phyloP scores from a whole-genome alignment of 2,888 invertebrate genomes.

The Sarcophaga rosellei region DNA sequence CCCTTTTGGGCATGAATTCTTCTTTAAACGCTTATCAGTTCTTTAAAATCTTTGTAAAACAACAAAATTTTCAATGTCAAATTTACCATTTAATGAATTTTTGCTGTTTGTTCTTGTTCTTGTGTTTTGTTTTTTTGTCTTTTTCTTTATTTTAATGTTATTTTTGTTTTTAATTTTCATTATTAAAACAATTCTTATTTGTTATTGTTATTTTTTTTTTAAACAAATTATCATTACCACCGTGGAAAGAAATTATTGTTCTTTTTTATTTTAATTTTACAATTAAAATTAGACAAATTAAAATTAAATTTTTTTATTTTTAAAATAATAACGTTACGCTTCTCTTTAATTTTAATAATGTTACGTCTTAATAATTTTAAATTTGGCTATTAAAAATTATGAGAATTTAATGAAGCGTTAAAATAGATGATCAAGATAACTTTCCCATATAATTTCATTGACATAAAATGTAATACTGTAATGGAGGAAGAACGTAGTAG shows the following conservation, averaged over 20 bases:
- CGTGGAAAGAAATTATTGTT: neutral
- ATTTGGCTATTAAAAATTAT: no score
- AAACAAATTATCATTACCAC: neutral
- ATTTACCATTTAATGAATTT: constrained; percentile 21
- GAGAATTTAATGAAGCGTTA: no score
- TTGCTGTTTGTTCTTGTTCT: neutral
- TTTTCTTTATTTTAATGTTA: neutral
- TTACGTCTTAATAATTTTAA: no score
- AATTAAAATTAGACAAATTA: no score
- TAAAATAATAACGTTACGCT: no score
- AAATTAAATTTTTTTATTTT: no score
- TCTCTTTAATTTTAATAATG: no score
- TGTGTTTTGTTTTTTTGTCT: neutral
- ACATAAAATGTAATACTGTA: no score
- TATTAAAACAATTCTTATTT: neutral
- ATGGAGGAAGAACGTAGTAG: no score
- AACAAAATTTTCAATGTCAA: constrained; percentile 52
- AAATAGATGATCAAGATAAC: neutral
- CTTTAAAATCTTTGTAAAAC: constrained; percentile 49
- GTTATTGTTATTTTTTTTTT: neutral
- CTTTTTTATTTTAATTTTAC: neutral
- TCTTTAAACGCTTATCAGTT: constrained; percentile 40
- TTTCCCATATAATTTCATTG: no score
- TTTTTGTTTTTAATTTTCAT: neutral
- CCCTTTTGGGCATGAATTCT: neutral